Conservation (phyloP, 2,888 invertebrate species). For the Magallana nippona region DNA sequence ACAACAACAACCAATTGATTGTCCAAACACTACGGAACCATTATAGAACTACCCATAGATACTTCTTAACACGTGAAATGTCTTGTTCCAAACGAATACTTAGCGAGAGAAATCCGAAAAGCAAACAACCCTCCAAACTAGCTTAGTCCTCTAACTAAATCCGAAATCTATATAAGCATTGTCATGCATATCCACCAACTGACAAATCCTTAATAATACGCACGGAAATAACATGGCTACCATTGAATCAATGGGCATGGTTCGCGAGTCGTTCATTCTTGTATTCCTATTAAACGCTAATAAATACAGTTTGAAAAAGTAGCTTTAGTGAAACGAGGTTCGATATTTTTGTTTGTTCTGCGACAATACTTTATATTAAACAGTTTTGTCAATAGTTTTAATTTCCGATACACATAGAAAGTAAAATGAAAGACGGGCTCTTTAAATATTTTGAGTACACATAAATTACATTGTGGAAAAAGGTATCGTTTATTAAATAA, state of each 20-base stretch:
- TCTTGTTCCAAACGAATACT: too few species aligned
- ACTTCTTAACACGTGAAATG: too few species aligned
- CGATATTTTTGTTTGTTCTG: conserved; percentile 1
- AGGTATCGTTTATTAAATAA: conserved; percentile 10
- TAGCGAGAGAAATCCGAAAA: background rate
- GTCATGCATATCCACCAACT: background rate
- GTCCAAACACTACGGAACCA: too few species aligned
- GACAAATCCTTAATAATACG: background rate
- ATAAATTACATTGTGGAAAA: background rate
- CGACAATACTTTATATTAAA: conserved; percentile 14
- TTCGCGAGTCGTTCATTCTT: background rate
- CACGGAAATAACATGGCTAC: background rate
- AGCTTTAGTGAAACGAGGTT: background rate
- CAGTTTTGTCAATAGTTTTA: conserved; percentile 26
- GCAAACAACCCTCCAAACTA: background rate
- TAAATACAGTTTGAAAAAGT: conserved; percentile 4
- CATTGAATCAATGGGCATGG: background rate
- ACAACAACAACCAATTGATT: too few species aligned
- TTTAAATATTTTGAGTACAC: conserved; percentile 26
- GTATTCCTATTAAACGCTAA: conserved; percentile 1
- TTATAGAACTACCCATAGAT: too few species aligned
- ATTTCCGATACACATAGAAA: conserved; percentile 1
- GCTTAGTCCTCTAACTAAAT: conserved; percentile 6
- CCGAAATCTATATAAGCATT: conserved; percentile 6
- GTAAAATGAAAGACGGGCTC: background rate